phyloP scores from a whole-genome alignment of 2,797 vertebrate species.

The Falco biarmicus region DNA sequence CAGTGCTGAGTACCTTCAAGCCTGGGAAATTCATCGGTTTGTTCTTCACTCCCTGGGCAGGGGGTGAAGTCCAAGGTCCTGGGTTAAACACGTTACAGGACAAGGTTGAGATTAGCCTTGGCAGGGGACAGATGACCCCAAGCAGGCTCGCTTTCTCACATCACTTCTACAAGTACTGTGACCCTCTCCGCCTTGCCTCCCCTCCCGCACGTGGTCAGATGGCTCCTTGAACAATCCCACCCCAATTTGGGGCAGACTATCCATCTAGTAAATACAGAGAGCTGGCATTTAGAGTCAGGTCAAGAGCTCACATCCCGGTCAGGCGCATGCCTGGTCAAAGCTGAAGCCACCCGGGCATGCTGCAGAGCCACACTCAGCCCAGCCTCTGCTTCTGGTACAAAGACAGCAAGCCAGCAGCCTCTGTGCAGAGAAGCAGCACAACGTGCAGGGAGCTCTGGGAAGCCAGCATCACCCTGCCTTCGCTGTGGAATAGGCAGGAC shows the following conservation, averaged over 20 bases:
- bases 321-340: background rate
- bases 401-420: background rate
- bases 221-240: background rate
- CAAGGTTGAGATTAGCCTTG: background rate
- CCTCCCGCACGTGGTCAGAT: accelerated
- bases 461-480: background rate
- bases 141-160: background rate
- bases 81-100: no score
- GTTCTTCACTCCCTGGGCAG: no score
- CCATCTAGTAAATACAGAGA: background rate
- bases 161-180: no score
- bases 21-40: accelerated
- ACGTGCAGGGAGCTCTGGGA: background rate
- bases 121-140: background rate
- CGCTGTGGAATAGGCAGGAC: background rate
- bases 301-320: background rate
- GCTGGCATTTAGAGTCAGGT: background rate
- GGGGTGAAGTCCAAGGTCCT: background rate
- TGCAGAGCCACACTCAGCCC: background rate
- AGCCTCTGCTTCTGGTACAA: no score
- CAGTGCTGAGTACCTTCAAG: no score
- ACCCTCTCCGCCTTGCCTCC: background rate
- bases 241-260: accelerated
- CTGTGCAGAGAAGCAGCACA: background rate
- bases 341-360: background rate